Percentiles rank a stretch among this genome's conserved stretches.
phyloP scores from a whole-genome alignment of 2,797 vertebrate species.

The Chloroceryle inda region DNA sequence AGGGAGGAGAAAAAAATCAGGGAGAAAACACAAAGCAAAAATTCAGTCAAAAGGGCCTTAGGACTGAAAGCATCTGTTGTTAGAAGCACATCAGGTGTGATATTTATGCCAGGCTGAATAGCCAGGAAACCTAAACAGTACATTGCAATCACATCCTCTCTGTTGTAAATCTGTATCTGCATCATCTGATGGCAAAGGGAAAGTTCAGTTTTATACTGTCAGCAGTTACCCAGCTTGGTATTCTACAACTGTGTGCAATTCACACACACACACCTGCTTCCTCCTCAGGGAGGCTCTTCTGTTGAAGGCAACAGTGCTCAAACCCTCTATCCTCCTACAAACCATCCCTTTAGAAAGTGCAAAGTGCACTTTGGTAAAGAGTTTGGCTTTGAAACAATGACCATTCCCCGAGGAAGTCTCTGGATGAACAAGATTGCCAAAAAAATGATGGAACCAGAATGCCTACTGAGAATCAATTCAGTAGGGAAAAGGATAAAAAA shows the following conservation, averaged over 20 bases:
- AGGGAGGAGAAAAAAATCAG: neutral
- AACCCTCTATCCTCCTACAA: neutral
- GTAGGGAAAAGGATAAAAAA: neutral
- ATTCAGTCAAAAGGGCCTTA: neutral
- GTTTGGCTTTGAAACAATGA: neutral
- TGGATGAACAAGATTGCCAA: neutral
- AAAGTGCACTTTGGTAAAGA: neutral
- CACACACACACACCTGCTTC: neutral
- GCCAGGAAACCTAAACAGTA: neutral
- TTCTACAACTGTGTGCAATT: neutral
- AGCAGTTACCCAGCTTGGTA: neutral
- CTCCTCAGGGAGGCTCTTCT: neutral
- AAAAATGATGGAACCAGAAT: neutral
- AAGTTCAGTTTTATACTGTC: neutral
- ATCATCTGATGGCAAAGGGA: neutral
- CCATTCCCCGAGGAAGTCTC: neutral
- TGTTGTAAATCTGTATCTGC: neutral
- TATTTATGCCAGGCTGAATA: neutral
- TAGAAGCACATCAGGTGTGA: neutral
- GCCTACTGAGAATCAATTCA: neutral
- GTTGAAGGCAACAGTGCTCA: neutral
- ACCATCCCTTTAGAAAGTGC: neutral
- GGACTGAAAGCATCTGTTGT: neutral
- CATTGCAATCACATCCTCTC: neutral
- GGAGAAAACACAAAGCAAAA: neutral